Evolutionary conservation across 92 coral and sea anemone genomes (phyloP).

Genomic region (Virgularia gustaviana): DNA sequence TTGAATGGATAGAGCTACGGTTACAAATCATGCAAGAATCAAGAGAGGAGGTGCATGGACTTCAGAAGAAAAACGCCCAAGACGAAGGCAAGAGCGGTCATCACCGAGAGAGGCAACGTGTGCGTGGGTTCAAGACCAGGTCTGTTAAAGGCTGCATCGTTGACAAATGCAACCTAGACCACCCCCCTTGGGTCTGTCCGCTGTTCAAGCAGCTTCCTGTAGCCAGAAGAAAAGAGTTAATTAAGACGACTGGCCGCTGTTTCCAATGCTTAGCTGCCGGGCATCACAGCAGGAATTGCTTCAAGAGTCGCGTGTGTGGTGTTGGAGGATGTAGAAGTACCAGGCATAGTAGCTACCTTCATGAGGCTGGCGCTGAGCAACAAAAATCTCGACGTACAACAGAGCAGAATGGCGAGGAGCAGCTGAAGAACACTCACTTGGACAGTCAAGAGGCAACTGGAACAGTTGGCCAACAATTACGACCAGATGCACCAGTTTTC

Average conservation of each 20-base stretch:
- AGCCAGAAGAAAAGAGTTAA: neutral
- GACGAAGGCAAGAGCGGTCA: neutral
- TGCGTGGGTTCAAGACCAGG: neutral
- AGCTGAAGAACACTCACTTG: neutral
- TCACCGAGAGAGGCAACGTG: neutral
- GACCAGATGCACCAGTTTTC: neutral
- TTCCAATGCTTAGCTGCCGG: conserved; percentile 14
- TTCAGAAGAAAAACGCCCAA: neutral
- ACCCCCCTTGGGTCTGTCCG: conserved; percentile 12
- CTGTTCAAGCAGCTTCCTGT: conserved; percentile 9
- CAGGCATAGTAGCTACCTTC: conserved; percentile 43
- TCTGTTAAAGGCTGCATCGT: neutral
- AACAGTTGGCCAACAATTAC: neutral
- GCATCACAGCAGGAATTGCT: conserved; percentile 4
- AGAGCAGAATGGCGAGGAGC: neutral
- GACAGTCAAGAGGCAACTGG: no score
- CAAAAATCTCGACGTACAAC: neutral
- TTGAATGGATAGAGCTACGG: conserved; percentile 31
- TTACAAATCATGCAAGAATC: conserved; percentile 33
- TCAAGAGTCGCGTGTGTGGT: conserved; percentile 24
- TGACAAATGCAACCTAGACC: neutral
- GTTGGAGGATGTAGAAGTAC: conserved; percentile 33
- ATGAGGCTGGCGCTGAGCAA: neutral
- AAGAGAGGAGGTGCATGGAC: neutral
- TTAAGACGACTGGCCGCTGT: neutral